Conservation (phyloP, 2,888 invertebrate species). For the Ferrisia virgata region DNA sequence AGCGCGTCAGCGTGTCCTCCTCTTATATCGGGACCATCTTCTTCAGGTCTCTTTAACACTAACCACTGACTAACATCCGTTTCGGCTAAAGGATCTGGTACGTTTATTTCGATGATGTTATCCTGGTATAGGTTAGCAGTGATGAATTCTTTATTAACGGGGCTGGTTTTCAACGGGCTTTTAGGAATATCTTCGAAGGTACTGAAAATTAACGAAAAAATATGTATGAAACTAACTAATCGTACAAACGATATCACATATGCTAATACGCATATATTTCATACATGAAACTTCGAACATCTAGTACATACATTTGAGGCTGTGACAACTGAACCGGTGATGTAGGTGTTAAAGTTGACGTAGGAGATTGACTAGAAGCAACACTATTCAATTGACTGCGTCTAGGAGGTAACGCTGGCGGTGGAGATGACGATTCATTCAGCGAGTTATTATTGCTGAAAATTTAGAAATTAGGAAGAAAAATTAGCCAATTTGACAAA, state of each 20-base stretch:
- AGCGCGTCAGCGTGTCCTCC: conserved; percentile 93
- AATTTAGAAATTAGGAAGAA: background rate
- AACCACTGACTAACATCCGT: conserved; percentile 77
- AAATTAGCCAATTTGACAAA: background rate
- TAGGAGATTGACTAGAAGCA: conserved; percentile 52
- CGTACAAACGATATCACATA: background rate
- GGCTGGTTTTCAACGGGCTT: conserved; percentile 13
- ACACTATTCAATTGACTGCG: conserved; percentile 54
- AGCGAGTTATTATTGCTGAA: background rate
- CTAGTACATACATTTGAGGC: conserved; percentile 21
- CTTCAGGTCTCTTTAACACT: conserved; percentile 72
- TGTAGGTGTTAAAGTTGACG: conserved; percentile 51
- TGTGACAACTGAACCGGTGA: conserved; percentile 45
- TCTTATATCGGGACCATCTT: conserved; percentile 85
- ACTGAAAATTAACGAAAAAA: background rate
- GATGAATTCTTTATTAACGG: conserved; percentile 24
- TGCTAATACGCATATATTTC: no score
- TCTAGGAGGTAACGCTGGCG: conserved; percentile 64
- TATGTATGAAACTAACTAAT: background rate
- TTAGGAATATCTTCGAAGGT: background rate
- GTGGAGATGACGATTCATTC: conserved; percentile 50
- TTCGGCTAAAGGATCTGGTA: conserved; percentile 46
- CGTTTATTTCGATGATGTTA: conserved; percentile 1
- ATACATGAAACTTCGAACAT: no score
- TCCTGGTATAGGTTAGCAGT: background rate